Conservation (phyloP, 2,888 invertebrate genomes). For the Cephus pulcher region DNA sequence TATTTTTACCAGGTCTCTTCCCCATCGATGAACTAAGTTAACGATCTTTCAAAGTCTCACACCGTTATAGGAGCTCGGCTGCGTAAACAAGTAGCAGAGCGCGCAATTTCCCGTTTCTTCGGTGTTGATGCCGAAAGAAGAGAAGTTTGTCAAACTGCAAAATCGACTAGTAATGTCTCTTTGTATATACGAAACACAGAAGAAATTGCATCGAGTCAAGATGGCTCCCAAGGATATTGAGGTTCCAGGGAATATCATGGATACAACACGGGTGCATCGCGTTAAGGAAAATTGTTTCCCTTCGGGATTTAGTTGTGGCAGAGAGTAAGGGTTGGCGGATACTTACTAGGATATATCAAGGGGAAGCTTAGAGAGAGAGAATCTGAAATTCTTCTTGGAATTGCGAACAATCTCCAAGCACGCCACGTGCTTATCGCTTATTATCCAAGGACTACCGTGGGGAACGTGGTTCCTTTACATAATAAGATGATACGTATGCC, state of each 20-base stretch:
- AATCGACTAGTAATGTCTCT: background rate
- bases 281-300: background rate
- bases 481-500: slow-evolving; percentile 21
- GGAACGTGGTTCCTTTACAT: slow-evolving; percentile 10
- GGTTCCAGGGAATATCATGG: background rate
- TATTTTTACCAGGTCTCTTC: background rate
- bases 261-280: background rate
- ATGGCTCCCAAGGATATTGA: background rate
- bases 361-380: background rate
- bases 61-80: background rate
- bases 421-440: background rate
- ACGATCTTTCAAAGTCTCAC: background rate
- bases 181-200: background rate
- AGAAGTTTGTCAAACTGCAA: background rate
- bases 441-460: background rate
- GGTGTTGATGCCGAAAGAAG: background rate
- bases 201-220: background rate
- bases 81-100: background rate
- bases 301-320: background rate
- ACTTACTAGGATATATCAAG: background rate
- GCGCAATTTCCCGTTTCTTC: background rate
- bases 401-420: background rate
- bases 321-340: background rate
- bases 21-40: background rate
- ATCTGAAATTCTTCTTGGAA: background rate